Evolutionary conservation across 2,113 vertebrate species (phyloP), one percentile per base, ranked within the genome.

Genomic region (Aegithalos caudatus): DNA sequence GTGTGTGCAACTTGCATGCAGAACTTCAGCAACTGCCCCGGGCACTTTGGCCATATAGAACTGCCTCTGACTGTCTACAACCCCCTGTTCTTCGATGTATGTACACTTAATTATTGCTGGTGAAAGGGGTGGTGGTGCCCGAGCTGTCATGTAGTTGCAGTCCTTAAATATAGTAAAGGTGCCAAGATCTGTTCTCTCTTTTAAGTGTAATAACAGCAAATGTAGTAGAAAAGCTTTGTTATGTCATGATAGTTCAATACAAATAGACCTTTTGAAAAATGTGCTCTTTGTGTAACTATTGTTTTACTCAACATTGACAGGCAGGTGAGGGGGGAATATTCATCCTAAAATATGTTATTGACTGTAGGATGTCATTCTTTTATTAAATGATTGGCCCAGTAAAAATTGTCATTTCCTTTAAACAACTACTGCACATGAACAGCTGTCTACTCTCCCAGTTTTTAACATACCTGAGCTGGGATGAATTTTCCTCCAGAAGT

Each of bases 51-150:
- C 23, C 99, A 99, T 19, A 97, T 99, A 4, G 99, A 99, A 1
- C 98, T 99, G 28, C 99, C 99, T 1, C 97, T 99, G 14, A 98
- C 98, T 1, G 99, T 99, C 16, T 99, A 99, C 93, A 99, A 99
- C 90, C 99, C 99, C 4, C 97, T 99, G 33, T 98, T 99, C 88
- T 99, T 99, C 16, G 99, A 99, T 87, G 99, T 97, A 67, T 4
- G 96, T 93, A 8, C 47, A 3, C 3, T n/a, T 19, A 24, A 10
- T 58, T 78, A 6, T 38, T 62, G 31, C n/a, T 70, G 7, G 3
- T 38, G 31, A 61, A 57, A 16, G 6, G 50, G 27, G 8, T 29
- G 11, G 4, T 37, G 45, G 10, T 61, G 25, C 35, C 70, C 9
- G 3, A 51, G 56, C 47, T 66, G 7, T 9, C 15, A 1, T 5